Percentiles rank a stretch among this genome's conserved stretches.
Conservation (phyloP, 2,797 vertebrate species). For the Amazona finschi region DNA sequence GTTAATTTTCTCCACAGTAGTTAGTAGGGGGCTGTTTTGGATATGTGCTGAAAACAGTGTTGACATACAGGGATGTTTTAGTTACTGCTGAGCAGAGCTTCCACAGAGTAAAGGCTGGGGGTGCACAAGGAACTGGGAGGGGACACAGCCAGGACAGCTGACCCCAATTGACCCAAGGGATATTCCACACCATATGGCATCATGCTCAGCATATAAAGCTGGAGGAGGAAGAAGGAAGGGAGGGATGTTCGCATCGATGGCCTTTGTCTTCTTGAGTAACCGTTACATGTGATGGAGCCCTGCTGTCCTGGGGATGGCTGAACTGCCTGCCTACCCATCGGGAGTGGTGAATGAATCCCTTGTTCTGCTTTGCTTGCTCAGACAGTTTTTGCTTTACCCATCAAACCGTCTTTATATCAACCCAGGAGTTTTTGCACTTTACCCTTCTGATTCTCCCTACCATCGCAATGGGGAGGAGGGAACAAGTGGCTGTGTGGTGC, state of each 20-base stretch:
- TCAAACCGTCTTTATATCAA: not conserved
- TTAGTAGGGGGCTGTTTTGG: not conserved
- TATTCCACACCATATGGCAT: accelerated
- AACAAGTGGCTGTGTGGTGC: accelerated
- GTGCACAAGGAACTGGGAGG: not conserved
- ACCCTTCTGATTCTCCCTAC: not conserved
- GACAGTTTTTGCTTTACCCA: not conserved
- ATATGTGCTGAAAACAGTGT: not conserved
- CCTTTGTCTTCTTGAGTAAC: not conserved
- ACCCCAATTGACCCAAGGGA: not conserved
- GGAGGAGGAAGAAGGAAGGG: not conserved
- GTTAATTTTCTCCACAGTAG: not conserved
- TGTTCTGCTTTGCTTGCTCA: not conserved
- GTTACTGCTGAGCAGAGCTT: not conserved
- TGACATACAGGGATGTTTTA: not conserved
- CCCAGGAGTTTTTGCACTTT: not conserved
- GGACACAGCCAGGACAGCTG: not conserved
- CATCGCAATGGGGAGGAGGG: not conserved
- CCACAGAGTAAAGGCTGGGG: not conserved
- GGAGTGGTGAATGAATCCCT: not conserved
- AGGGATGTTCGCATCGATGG: accelerated
- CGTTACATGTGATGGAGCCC: accelerated
- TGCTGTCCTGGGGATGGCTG: not conserved
- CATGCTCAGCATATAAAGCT: not conserved
- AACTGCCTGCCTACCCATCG: not conserved